A percentile compares a stretch with the other conserved stretches of the same genome.
These are phyloP conservation scores for Petrocephalus sullivani DNA, from an alignment of 2,797 vertebrate species.

Conservation along the genomic window DNA sequence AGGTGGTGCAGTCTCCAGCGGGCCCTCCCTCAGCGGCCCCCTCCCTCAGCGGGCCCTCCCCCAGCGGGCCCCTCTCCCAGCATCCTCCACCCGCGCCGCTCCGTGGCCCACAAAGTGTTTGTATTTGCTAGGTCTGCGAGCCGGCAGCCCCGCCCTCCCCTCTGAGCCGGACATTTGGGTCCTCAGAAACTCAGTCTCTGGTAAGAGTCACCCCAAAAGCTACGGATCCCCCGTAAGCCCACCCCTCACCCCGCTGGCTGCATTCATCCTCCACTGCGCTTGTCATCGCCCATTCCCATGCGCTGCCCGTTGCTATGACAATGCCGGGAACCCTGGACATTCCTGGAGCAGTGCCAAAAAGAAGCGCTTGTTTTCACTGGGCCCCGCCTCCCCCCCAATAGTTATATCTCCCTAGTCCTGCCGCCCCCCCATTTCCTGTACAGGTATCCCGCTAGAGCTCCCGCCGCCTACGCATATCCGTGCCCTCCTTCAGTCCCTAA, in stretches of 20 bases:
- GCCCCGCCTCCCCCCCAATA: neutral
- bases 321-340: neutral
- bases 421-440: neutral
- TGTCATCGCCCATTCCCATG: neutral
- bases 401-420: neutral
- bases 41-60: neutral
- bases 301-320: neutral
- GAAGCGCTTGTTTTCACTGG: neutral
- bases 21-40: neutral
- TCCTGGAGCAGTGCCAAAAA: neutral
- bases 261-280: neutral
- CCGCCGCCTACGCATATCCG: neutral
- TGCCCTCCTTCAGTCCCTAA: neutral
- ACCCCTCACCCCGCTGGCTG: neutral
- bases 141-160: constrained; percentile 45
- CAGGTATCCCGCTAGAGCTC: neutral
- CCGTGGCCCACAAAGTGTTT: constrained; percentile 51
- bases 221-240: neutral
- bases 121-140: constrained; percentile 58
- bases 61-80: neutral
- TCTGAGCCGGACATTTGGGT: constrained; percentile 63
- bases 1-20: neutral
- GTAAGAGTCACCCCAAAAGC: constrained; percentile 52
- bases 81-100: neutral
- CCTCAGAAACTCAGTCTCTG: constrained; percentile 57